Base-by-base conservation (phyloP, 2,113 vertebrate species). In the Trematocara stigmaticum region DNA sequence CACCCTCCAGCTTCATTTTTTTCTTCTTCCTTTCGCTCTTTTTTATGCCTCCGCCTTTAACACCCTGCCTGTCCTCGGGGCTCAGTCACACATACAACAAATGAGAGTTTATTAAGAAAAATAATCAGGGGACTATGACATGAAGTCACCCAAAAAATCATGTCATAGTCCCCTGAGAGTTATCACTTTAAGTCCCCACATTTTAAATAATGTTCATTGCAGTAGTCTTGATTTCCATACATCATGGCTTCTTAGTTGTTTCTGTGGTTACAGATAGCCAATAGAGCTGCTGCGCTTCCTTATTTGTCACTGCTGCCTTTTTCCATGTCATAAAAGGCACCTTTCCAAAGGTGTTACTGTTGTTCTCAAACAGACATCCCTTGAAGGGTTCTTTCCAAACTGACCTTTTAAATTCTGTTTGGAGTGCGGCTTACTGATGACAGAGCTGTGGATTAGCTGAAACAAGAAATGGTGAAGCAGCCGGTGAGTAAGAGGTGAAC, bases 351-450 rank as follows among this genome's bases (percentile, higher is more conserved):
- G 85, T 57, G 31, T 10, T 87, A 52, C 83, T 85, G 85, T 82
- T 66, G 35, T 85, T 78, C 78, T 86, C 59, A 38, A 81, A 92
- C 91, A 90, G 83, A 85, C 38, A 31, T 31, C 23, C 26, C 87
- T 90, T 90, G 84, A 92, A 92, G 90, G 87, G 91, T 86, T 93
- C 91, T 89, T 91, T 87, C 74, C 84, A 90, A 86, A 90, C 61
- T 94, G 92, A 94, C 93, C 94, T 95, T 66, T 94, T 94, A 82
- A 83, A 86, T 90, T 84, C 83, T 79, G 87, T 83, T 86, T 56
- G 66, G 88, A 85, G 87, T 52, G 82, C 38, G 2, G 49, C 69
- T 80, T 91, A 79, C 84, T 85, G 88, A 89, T 59, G 82, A 86
- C 51, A 84, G 11, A 18, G 79, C 78, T 40, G 74, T 9, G n/a